Conservation (phyloP, 2,113 vertebrate genomes). For the Siniperca knerii region DNA sequence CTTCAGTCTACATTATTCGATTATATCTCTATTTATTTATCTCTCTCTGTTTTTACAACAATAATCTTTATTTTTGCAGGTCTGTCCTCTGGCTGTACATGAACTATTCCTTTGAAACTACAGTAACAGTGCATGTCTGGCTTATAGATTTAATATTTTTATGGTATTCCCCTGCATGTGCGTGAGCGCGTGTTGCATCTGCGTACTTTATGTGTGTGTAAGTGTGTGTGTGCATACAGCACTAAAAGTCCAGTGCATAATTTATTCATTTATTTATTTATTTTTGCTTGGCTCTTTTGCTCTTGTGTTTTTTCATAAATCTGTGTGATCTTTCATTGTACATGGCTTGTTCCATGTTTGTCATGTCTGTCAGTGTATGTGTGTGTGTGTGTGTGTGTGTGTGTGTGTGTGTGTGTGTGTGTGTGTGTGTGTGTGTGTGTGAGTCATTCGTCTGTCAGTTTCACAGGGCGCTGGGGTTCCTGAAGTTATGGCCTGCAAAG, state of each 20-base stretch:
- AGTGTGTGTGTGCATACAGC: slow-evolving; percentile 54
- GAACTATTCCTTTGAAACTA: slow-evolving; percentile 64
- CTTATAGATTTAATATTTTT: slow-evolving; percentile 55
- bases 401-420: not conserved
- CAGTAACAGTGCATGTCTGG: slow-evolving; percentile 82
- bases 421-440: slow-evolving; percentile 28
- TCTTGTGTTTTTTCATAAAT: slow-evolving; percentile 30
- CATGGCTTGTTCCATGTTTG: slow-evolving; percentile 61
- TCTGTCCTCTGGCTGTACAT: slow-evolving; percentile 47
- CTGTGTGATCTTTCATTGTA: slow-evolving; percentile 40
- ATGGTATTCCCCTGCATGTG: slow-evolving; percentile 49
- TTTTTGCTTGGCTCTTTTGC: slow-evolving; percentile 41
- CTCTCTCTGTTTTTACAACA: slow-evolving; percentile 33
- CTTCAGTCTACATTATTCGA: slow-evolving; percentile 41
- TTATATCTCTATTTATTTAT: slow-evolving; percentile 13
- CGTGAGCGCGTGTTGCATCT: slow-evolving; percentile 46
- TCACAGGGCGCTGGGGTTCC: slow-evolving; percentile 97
- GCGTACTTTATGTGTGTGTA: slow-evolving; percentile 19
- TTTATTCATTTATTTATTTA: slow-evolving; percentile 8
- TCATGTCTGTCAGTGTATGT: slow-evolving; percentile 16
- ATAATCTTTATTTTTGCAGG: slow-evolving; percentile 28
- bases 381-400: not conserved
- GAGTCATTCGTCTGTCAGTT: slow-evolving; percentile 52
- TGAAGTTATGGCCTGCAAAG: slow-evolving; percentile 96
- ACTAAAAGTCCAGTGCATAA: slow-evolving; percentile 70